Conservation (phyloP, 2,797 vertebrate genomes). For the Chelmon rostratus region DNA sequence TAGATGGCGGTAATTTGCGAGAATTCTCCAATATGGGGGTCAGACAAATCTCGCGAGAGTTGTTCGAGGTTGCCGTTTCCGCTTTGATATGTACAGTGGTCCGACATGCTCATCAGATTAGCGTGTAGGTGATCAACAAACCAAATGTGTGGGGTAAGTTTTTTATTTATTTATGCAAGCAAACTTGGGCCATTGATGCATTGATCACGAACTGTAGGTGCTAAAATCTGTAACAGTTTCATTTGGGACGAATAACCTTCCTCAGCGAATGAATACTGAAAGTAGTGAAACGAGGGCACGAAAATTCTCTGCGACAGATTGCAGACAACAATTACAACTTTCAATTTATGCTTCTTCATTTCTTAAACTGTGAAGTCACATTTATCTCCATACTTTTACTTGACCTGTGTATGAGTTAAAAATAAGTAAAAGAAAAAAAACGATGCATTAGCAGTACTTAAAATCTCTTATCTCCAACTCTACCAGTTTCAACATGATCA, state of each 20-base stretch:
- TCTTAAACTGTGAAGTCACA: too few relatives aligned
- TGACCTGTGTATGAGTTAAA: too few relatives aligned
- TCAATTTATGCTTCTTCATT: too few relatives aligned
- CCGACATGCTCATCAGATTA: accelerated
- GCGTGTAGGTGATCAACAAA: accelerated
- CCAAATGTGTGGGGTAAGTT: not conserved
- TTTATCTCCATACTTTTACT: too few relatives aligned
- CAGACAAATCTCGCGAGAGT: slow-evolving; percentile 41
- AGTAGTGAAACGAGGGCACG: not conserved
- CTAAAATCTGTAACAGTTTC: not conserved
- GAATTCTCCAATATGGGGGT: accelerated
- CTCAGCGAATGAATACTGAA: not conserved
- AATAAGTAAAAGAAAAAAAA: not conserved
- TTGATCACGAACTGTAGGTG: not conserved
- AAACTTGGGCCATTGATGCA: not conserved
- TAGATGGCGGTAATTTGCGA: slow-evolving; percentile 13
- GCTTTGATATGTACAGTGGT: accelerated
- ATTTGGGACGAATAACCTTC: not conserved
- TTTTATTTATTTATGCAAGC: not conserved
- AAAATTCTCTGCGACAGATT: not conserved
- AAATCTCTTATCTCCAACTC: not conserved
- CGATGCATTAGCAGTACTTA: not conserved
- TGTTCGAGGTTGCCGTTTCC: not conserved
- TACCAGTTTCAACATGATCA: not conserved
- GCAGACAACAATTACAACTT: too few relatives aligned